Evolutionary conservation across 2,113 vertebrate species (phyloP).

Genomic region (Cyanoliseus patagonus): DNA sequence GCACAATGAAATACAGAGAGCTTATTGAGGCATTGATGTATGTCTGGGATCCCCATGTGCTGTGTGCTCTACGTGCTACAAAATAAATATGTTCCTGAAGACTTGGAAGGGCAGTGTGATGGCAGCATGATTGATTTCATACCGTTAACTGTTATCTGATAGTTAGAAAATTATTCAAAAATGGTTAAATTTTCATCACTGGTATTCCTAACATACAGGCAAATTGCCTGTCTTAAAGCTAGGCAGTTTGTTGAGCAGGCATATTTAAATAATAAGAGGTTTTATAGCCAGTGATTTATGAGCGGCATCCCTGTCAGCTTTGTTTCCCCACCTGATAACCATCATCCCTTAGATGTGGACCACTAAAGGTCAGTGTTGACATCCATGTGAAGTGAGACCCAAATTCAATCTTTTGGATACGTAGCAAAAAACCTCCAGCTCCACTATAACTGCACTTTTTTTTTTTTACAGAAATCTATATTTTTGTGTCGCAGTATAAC

Average conservation of each 20-base stretch:
- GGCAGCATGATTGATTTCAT: background rate
- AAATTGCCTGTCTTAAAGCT: background rate
- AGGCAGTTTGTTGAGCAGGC: background rate
- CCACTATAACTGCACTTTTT: background rate
- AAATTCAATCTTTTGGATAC: background rate
- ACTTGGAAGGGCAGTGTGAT: background rate
- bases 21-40: background rate
- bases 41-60: background rate
- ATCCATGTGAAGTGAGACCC: background rate
- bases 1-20: background rate
- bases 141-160: background rate
- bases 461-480: background rate
- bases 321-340: background rate
- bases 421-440: background rate
- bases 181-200: background rate
- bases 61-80: background rate
- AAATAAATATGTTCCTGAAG: background rate
- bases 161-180: background rate
- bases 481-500: background rate
- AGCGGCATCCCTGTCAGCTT: background rate
- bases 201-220: background rate
- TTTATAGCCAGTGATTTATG: background rate
- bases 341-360: background rate
- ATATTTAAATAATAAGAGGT: background rate
- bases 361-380: background rate